Percentiles rank a stretch among this genome's conserved stretches.
Evolutionary conservation across 1,140 invertebrate genomes (phyloP).

Genomic region (Harpegnathos saltator): DNA sequence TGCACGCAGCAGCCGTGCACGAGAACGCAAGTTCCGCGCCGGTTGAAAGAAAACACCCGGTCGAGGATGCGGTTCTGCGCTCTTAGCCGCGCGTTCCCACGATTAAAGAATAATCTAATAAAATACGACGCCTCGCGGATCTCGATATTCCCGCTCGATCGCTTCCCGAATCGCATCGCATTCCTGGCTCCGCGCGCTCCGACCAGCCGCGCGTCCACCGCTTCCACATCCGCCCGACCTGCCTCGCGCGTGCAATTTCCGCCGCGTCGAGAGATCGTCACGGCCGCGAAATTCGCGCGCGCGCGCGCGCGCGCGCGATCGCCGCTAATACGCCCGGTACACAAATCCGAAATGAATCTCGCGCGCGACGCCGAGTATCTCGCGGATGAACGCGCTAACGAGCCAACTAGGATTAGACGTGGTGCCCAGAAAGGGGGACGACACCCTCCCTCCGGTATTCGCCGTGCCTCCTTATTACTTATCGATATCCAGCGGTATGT

Average conservation of each 20-base stretch:
- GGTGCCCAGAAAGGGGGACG: no score
- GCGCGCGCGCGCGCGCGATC: constrained; percentile 1
- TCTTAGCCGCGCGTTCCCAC: constrained; percentile 26
- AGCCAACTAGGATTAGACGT: constrained; percentile 40
- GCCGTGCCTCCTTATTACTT: constrained; percentile 21
- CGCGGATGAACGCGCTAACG: constrained; percentile 23
- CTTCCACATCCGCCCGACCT: background rate
- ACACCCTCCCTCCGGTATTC: no score
- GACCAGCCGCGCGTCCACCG: constrained; percentile 2
- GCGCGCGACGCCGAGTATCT: background rate
- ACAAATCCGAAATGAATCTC: constrained; percentile 39
- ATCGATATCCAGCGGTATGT: constrained; percentile 56
- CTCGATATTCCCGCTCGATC: constrained; percentile 7
- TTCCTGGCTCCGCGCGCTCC: constrained; percentile 3
- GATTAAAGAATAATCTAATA: constrained; percentile 48
- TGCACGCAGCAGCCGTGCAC: no score
- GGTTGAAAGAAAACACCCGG: background rate
- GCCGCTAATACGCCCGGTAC: background rate
- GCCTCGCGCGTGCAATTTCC: constrained; percentile 22
- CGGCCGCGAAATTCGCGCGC: constrained; percentile 4
- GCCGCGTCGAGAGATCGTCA: background rate
- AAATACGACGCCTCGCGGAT: background rate
- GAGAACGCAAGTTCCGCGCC: background rate
- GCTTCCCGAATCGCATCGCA: constrained; percentile 39
- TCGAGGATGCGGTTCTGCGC: background rate